Evolutionary conservation across 1,140 invertebrate species (phyloP), one percentile per base, ranked within the genome.

Genomic region (Drosophila saltans): DNA sequence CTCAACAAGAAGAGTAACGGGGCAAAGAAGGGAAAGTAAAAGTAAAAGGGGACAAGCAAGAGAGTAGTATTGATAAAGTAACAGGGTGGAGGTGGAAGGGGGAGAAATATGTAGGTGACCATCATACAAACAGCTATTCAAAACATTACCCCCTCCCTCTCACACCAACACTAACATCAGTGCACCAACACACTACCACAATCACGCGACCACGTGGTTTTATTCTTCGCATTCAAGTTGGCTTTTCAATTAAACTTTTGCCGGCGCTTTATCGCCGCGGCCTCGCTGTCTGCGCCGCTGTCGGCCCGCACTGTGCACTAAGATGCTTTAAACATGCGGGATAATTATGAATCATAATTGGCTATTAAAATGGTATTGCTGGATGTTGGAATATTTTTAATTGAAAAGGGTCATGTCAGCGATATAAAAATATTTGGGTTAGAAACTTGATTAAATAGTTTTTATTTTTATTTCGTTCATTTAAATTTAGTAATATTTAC

Each of bases 161-260:
- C n/a, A 30, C n/a, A 39, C 11, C 43, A 69, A 16, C 16, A 72
- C 60, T 36, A 69, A 57, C 36, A 74, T 65, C 66, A 48, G 1
- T 36, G 33, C 33, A 36, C 60, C 41, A 69, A 59, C 36, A 59
- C 36, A 74, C 68, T 64, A 48, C 66, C 69, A 69, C 55, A 57
- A 71, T 39, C 58, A 70, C 77, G 65, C 80, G 56, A 84, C 83
- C 83, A 88, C 83, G 83, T 89, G 83, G 73, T 81, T 86, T 30
- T 52, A 52, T 52, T 52, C 45, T 52, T 52, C 21, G 45, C 45
- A 72, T 75, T 81, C 75, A 81, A 81, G 69, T 86, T 75, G 67
- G 67, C 71, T 79, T 80, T 77, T 89, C 77, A 83, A 83, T 88
- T 83, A 71, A 75, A 66, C 65, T 79, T 77, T 69, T 81, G 78